These are phyloP conservation scores for Holcopasites calliopsidis DNA, from an alignment of 1,140 invertebrate genomes.

Conservation along the genomic window DNA sequence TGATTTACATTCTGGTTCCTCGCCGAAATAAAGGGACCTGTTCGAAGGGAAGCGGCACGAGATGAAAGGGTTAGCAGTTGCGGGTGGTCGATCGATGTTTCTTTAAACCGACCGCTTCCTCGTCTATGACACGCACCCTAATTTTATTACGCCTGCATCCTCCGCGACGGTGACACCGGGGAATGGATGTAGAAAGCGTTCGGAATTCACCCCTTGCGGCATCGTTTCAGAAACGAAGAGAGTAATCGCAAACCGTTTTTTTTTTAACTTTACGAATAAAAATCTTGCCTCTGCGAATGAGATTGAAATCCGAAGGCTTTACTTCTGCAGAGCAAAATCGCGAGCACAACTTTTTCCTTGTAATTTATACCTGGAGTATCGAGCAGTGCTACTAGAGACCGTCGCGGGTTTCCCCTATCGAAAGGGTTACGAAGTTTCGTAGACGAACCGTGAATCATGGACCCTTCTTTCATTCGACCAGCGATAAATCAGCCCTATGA, in stretches of 20 bases:
- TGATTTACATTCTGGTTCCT: constrained; percentile 53
- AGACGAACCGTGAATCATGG: not conserved
- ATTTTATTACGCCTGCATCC: constrained; percentile 37
- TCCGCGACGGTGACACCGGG: not conserved
- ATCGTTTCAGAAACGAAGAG: not conserved
- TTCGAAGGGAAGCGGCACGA: constrained; percentile 45
- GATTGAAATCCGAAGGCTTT: too few species aligned
- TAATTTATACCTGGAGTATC: not conserved
- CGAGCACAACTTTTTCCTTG: not conserved
- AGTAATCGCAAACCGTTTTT: too few species aligned
- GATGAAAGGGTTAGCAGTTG: constrained; percentile 55
- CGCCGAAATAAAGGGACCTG: constrained; percentile 28
- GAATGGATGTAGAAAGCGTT: not conserved
- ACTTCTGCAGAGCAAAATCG: too few species aligned
- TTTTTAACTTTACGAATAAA: too few species aligned
- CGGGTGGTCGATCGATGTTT: constrained; percentile 59
- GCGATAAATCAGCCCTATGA: constrained; percentile 39
- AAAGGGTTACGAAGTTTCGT: not conserved
- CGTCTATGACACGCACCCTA: constrained; percentile 46
- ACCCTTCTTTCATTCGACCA: not conserved
- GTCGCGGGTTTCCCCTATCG: not conserved
- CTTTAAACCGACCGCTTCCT: constrained; percentile 41
- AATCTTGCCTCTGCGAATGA: too few species aligned
- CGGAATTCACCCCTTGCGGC: not conserved
- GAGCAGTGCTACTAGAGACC: too few species aligned